Conservation (phyloP, 2,888 invertebrate species). For the Euspilapteryx auroguttella region DNA sequence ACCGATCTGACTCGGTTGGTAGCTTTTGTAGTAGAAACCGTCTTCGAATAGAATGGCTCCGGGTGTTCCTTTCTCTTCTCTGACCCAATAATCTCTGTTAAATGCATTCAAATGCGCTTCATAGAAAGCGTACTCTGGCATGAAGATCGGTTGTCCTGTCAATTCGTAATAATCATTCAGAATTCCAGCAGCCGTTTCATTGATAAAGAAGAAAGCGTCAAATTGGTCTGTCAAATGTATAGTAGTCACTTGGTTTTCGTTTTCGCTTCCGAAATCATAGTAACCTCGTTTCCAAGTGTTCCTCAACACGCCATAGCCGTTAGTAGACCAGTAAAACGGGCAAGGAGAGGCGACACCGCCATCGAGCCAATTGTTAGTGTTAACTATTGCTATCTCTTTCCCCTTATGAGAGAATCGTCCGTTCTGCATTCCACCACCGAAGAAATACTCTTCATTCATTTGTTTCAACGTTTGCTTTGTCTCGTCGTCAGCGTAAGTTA, state of each 20-base stretch:
- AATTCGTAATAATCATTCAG: constrained; percentile 41
- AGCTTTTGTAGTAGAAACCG: constrained; percentile 36
- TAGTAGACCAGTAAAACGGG: constrained; percentile 46
- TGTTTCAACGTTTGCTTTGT: constrained; percentile 26
- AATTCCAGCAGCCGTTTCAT: constrained; percentile 22
- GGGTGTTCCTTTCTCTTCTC: constrained; percentile 18
- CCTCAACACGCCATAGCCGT: constrained; percentile 38
- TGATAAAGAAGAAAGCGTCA: constrained; percentile 43
- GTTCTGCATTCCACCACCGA: constrained; percentile 51
- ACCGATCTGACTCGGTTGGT: constrained; percentile 28
- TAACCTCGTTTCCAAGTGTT: constrained; percentile 42
- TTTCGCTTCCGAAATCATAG: constrained; percentile 30
- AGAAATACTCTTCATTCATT: constrained; percentile 29
- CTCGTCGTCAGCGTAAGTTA: constrained; percentile 20
- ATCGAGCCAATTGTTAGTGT: constrained; percentile 37
- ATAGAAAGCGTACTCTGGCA: constrained; percentile 45
- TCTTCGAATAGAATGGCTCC: constrained; percentile 40
- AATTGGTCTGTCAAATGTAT: constrained; percentile 23
- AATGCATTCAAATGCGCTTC: constrained; percentile 47
- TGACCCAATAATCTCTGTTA: constrained; percentile 49
- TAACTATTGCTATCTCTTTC: constrained; percentile 28
- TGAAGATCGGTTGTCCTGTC: constrained; percentile 34
- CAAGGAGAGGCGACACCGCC: constrained; percentile 42
- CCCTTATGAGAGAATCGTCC: constrained; percentile 45
- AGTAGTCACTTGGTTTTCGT: constrained; percentile 15